Conservation (phyloP, 2,888 invertebrate species). For the Drosophila engyochracea region DNA sequence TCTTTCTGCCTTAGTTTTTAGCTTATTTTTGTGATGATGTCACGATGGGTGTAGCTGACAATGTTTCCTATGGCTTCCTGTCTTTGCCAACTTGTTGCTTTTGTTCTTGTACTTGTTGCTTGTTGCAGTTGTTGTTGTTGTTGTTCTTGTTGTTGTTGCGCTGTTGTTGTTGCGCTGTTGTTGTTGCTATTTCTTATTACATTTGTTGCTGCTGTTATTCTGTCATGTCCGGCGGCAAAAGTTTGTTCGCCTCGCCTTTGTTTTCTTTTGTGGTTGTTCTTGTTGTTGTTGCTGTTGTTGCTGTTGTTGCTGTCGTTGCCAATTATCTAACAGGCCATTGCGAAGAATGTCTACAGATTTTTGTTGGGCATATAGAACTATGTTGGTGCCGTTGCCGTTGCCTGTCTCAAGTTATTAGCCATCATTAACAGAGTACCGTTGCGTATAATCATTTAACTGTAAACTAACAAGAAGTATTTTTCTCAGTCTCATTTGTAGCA, state of each 20-base stretch:
- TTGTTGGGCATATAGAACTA: conserved; percentile 17
- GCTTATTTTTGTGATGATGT: conserved; percentile 52
- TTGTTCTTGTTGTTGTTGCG: conserved; percentile 31
- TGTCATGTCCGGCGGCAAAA: conserved; percentile 64
- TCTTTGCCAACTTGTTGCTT: conserved; percentile 57
- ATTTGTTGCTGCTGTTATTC: conserved; percentile 40
- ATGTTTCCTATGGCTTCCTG: conserved; percentile 62
- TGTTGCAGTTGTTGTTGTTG: conserved; percentile 25
- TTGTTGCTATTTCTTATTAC: conserved; percentile 56
- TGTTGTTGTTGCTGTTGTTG: conserved; percentile 32
- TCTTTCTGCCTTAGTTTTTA: conserved; percentile 3
- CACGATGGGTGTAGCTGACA: conserved; percentile 52
- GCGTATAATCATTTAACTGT: conserved; percentile 49
- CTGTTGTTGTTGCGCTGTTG: conserved; percentile 30
- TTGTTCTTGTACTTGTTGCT: conserved; percentile 26
- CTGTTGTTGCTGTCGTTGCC: conserved; percentile 17
- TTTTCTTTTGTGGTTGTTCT: not conserved
- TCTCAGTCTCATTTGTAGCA: conserved; percentile 26
- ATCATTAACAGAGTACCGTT: conserved; percentile 57
- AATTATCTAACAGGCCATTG: conserved; percentile 54
- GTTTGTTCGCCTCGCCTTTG: conserved; percentile 34
- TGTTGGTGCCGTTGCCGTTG: conserved; percentile 26
- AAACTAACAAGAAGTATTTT: conserved; percentile 29
- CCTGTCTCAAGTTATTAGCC: conserved; percentile 50
- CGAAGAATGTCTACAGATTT: conserved; percentile 35